Percentiles rank a stretch among this genome's conserved stretches.
Conservation (phyloP, 2,797 vertebrate species). For the Sebastiscus tertius region DNA sequence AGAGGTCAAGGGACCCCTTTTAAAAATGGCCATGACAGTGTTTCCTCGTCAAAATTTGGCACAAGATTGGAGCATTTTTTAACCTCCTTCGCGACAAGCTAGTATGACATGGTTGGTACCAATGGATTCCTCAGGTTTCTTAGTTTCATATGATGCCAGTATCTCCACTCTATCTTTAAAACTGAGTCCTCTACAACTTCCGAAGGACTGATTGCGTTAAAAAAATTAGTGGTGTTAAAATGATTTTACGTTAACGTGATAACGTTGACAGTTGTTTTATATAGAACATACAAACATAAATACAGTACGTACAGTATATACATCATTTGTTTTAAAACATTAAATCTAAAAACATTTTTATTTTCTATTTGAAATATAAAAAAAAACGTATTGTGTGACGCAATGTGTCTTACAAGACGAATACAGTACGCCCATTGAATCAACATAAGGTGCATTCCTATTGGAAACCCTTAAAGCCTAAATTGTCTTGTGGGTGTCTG, state of each 20-base stretch:
- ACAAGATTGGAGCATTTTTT: too few relatives aligned
- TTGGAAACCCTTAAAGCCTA: constrained; percentile 6
- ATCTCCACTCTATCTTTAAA: too few relatives aligned
- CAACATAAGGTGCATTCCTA: constrained; percentile 15
- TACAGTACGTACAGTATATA: background rate
- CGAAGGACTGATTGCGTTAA: too few relatives aligned
- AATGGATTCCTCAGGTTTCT: rapidly evolving
- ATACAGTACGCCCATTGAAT: constrained; percentile 3
- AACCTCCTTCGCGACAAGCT: too few relatives aligned
- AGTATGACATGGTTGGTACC: too few relatives aligned
- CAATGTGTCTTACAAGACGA: background rate
- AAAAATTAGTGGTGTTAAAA: too few relatives aligned
- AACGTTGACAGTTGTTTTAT: background rate
- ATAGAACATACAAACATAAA: background rate
- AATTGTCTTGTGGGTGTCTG: constrained; percentile 29
- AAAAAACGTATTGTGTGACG: background rate
- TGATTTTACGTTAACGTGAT: too few relatives aligned
- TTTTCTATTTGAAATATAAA: background rate
- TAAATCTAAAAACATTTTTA: background rate
- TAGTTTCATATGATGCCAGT: too few relatives aligned
- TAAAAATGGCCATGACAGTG: too few relatives aligned
- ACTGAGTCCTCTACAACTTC: too few relatives aligned
- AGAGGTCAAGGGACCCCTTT: too few relatives aligned
- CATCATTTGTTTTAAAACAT: background rate
- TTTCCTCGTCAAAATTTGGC: too few relatives aligned